Evolutionary conservation across 2,797 vertebrate species (phyloP).

Genomic region (Hemibagrus guttatus): DNA sequence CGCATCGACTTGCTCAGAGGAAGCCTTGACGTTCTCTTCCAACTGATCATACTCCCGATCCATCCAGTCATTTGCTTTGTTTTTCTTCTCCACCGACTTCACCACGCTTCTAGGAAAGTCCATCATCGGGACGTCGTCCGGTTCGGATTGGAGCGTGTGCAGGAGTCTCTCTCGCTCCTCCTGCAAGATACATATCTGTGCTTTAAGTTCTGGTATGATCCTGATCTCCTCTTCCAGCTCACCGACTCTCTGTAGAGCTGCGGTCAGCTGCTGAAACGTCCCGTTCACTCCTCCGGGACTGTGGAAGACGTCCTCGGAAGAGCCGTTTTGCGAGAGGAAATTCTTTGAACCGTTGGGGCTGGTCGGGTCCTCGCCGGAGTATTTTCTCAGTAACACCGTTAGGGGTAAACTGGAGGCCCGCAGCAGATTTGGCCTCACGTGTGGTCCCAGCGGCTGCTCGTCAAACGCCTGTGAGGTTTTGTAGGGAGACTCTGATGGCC

Average conservation of each 20-base stretch:
- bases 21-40: constrained; percentile 52
- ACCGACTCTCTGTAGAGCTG: constrained; percentile 69
- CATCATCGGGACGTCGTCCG: constrained; percentile 40
- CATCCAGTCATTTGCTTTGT: constrained; percentile 54
- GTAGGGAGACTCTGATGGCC: constrained; percentile 47
- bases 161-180: constrained; percentile 69
- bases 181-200: constrained; percentile 71
- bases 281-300: constrained; percentile 32
- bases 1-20: constrained; percentile 47
- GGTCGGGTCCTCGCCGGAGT: constrained; percentile 65
- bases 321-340: constrained; percentile 61
- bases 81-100: constrained; percentile 26
- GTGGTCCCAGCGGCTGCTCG: constrained; percentile 73
- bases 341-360: constrained; percentile 59
- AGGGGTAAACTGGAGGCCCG: constrained; percentile 90
- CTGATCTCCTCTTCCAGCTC: constrained; percentile 76
- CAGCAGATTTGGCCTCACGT: constrained; percentile 85
- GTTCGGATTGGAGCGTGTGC: constrained; percentile 63
- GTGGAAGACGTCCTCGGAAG: constrained; percentile 68
- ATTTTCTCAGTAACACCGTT: constrained; percentile 77
- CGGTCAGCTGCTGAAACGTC: constrained; percentile 69
- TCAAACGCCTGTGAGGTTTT: constrained; percentile 66
- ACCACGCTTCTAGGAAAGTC: constrained; percentile 6
- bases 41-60: constrained; percentile 52
- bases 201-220: constrained; percentile 70